A percentile compares a stretch with the other conserved stretches of the same genome.
Evolutionary conservation across 1,140 invertebrate species (phyloP).

Genomic region (Laodelphax striatellus): DNA sequence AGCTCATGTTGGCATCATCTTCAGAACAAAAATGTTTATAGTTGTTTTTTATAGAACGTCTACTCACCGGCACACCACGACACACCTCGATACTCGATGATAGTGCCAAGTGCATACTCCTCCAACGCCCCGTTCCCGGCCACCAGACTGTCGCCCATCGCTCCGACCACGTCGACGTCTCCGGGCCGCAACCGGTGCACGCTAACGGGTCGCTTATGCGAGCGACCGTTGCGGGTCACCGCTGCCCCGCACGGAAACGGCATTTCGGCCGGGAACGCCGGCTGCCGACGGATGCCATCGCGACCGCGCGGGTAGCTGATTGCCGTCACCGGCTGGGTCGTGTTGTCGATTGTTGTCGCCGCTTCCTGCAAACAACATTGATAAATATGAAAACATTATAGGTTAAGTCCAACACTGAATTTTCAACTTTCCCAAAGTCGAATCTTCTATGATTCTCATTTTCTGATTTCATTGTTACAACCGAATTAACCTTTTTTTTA

Average conservation of each 20-base stretch:
- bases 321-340: background rate
- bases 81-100: conserved; percentile 63
- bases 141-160: conserved; percentile 66
- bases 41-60: no score
- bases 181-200: conserved; percentile 55
- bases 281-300: conserved; percentile 29
- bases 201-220: conserved; percentile 27
- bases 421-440: no score
- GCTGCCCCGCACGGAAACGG: conserved; percentile 34
- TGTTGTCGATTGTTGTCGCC: no score
- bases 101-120: conserved; percentile 54
- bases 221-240: conserved; percentile 25
- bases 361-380: no score
- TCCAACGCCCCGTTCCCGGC: conserved; percentile 65
- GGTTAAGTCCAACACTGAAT: no score
- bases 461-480: no score
- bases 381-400: no score
- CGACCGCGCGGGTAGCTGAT: conserved; percentile 23
- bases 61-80: conserved; percentile 57
- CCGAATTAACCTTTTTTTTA: no score
- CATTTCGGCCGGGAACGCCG: conserved; percentile 23
- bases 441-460: no score
- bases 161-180: conserved; percentile 65
- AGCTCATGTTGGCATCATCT: no score
- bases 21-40: no score